Evolutionary conservation across 2,888 invertebrate genomes (phyloP).

Genomic region (Camponotus fellah): DNA sequence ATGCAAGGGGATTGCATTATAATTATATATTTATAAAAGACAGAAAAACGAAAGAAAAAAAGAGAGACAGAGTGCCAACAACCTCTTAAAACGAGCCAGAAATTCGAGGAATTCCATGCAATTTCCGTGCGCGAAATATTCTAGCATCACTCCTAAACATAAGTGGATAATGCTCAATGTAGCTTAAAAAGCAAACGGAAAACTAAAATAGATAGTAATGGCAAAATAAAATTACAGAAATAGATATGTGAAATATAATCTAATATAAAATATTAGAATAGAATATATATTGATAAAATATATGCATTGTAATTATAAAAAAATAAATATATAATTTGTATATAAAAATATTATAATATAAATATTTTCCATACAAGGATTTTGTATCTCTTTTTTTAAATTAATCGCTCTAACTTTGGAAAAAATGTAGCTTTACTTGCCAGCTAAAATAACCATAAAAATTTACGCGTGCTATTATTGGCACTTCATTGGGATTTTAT

Average conservation of each 20-base stretch:
- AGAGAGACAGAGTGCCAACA: not conserved
- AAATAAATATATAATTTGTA: too few species aligned
- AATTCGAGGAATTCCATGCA: constrained; percentile 7
- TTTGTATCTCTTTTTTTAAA: not conserved
- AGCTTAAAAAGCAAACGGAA: not conserved
- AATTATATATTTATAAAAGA: not conserved
- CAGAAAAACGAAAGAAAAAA: not conserved
- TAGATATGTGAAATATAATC: not conserved
- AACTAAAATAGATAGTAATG: not conserved
- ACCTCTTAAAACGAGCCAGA: constrained; percentile 7
- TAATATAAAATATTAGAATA: not conserved
- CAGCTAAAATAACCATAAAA: constrained; percentile 24
- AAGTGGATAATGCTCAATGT: not conserved
- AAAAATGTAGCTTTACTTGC: not conserved
- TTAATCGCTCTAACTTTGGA: not conserved
- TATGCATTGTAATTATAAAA: not conserved
- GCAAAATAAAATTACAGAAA: not conserved
- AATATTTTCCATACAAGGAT: not conserved
- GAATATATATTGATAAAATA: not conserved
- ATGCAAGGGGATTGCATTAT: not conserved
- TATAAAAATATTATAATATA: not conserved
- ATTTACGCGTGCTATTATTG: constrained; percentile 28
- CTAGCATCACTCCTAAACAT: constrained; percentile 15
- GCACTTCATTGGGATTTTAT: constrained; percentile 47
- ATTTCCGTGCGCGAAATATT: constrained; percentile 16